Conservation (phyloP, 23 tunicate species). For the Phallusia fumigata region DNA sequence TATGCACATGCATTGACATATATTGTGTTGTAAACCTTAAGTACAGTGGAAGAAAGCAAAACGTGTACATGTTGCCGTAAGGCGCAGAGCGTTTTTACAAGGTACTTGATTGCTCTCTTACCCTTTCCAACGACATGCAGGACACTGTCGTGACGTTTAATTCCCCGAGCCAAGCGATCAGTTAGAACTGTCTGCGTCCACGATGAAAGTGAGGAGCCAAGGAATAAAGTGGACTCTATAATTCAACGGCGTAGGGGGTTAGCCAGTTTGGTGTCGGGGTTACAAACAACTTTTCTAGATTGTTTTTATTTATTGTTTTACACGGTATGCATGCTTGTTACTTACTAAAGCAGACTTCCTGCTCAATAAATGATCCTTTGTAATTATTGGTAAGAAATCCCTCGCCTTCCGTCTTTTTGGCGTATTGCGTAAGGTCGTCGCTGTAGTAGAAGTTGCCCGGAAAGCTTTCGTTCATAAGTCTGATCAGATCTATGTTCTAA, state of each 20-base stretch:
- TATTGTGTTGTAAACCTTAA: too few species aligned
- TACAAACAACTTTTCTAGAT: neutral
- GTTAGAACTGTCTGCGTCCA: constrained; percentile 99
- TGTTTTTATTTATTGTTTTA: too few species aligned
- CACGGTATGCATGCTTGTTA: neutral
- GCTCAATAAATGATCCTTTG: constrained; percentile 96
- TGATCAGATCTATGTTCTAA: constrained; percentile 90
- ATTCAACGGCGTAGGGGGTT: too few species aligned
- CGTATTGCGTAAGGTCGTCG: constrained; percentile 78
- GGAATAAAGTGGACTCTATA: constrained; percentile 76
- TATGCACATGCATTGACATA: too few species aligned
- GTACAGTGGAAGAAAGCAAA: too few species aligned
- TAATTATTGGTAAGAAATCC: constrained; percentile 85
- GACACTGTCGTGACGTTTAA: constrained; percentile 87
- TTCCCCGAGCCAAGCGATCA: constrained; percentile 78
- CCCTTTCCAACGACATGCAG: constrained; percentile 90
- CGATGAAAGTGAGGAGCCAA: constrained; percentile 95
- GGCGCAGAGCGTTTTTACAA: too few species aligned
- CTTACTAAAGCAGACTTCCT: constrained; percentile 99
- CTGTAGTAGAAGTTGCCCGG: constrained; percentile 95
- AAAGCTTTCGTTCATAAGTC: constrained; percentile 87
- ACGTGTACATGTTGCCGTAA: too few species aligned
- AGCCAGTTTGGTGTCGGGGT: too few species aligned
- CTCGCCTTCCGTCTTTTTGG: constrained; percentile 58
- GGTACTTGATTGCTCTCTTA: neutral